Evolutionary conservation across 2,797 vertebrate genomes (phyloP).

Genomic region (Sebastes cheni): DNA sequence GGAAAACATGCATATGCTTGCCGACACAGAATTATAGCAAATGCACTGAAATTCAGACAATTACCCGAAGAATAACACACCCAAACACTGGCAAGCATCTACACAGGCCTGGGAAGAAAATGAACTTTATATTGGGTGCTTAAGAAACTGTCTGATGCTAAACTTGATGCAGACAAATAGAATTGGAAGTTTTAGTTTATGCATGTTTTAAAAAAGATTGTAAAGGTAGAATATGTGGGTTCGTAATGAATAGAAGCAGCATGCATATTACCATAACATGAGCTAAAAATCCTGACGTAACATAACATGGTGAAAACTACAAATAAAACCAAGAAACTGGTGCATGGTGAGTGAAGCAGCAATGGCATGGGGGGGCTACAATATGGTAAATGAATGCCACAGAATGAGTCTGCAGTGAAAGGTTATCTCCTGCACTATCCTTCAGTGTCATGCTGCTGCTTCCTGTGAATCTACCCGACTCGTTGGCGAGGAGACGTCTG

Average conservation of each 20-base stretch:
- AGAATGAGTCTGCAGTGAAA: constrained; percentile 52
- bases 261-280: background rate
- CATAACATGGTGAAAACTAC: constrained; percentile 1
- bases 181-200: background rate
- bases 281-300: constrained; percentile 12
- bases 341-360: constrained; percentile 25
- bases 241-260: background rate
- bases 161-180: background rate
- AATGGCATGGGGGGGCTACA: constrained; percentile 6
- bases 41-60: constrained; percentile 56
- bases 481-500: constrained; percentile 35
- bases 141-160: background rate
- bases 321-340: constrained; percentile 23
- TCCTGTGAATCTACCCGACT: constrained; percentile 51
- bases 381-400: constrained; percentile 42
- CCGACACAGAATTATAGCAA: constrained; percentile 52
- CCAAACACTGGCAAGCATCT: constrained; percentile 44
- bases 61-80: constrained; percentile 61
- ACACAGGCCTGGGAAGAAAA: constrained; percentile 13
- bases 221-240: background rate
- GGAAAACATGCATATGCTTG: constrained; percentile 66
- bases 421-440: constrained; percentile 64
- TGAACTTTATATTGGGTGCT: constrained; percentile 1
- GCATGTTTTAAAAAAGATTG: background rate
- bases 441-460: constrained; percentile 47